A percentile compares a stretch with the other conserved stretches of the same genome.
Evolutionary conservation across 64 coral and sea anemone genomes (phyloP).

Genomic region (Anthopleura sola): DNA sequence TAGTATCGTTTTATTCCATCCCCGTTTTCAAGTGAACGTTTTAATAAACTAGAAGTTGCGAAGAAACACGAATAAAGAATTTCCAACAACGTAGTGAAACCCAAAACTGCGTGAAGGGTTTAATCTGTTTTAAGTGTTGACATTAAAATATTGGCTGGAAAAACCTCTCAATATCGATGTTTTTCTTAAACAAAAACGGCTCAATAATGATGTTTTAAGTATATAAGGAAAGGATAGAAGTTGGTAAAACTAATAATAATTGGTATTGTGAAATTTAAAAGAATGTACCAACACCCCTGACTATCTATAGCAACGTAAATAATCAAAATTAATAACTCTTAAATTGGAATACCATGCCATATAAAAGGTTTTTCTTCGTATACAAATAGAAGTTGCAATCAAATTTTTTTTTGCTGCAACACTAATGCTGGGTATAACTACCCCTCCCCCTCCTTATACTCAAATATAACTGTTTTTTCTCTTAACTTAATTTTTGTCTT

Average conservation of each 20-base stretch:
- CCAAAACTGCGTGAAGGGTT: not conserved
- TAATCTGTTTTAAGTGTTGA: not conserved
- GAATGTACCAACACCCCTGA: too few relatives aligned
- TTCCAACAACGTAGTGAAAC: constrained; percentile 24
- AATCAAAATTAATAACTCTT: too few relatives aligned
- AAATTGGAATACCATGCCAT: too few relatives aligned
- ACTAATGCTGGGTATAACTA: too few relatives aligned
- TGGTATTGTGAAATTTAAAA: too few relatives aligned
- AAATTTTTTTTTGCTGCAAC: too few relatives aligned
- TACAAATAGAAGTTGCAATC: not conserved
- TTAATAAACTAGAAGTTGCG: not conserved
- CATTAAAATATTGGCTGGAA: not conserved
- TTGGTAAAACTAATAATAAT: not conserved
- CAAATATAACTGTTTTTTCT: not conserved
- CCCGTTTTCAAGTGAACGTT: not conserved
- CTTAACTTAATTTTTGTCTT: not conserved
- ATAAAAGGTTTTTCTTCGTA: too few relatives aligned
- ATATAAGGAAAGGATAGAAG: not conserved
- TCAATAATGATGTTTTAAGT: not conserved
- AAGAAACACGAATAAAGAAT: too few relatives aligned
- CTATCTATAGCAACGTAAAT: too few relatives aligned
- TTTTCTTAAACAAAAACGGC: not conserved
- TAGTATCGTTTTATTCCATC: not conserved
- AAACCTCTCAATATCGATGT: not conserved
- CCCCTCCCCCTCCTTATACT: not conserved